These are phyloP conservation scores for Apostichopus californicus DNA, from an alignment of 35 echinoderm and acorn worm species.

Conservation along the genomic window DNA sequence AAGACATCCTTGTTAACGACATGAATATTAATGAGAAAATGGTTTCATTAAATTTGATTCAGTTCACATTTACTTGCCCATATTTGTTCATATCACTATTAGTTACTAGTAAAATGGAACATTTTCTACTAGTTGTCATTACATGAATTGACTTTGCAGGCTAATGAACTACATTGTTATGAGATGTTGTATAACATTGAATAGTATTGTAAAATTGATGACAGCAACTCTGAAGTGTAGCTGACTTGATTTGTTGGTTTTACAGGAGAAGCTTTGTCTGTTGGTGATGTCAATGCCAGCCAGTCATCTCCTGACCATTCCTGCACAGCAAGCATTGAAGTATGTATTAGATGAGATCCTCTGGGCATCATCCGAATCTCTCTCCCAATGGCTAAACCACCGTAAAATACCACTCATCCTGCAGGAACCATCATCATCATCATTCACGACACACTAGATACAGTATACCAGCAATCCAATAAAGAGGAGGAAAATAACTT, in stretches of 20 bases:
- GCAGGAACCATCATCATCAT: neutral
- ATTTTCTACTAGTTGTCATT: neutral
- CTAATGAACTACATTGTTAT: too few relatives aligned
- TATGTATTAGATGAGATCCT: conserved; percentile 93
- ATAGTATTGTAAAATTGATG: too few relatives aligned
- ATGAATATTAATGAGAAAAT: too few relatives aligned
- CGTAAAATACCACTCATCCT: conserved; percentile 85
- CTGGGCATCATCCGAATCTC: conserved; percentile 63
- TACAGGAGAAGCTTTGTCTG: conserved; percentile 95
- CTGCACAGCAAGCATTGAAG: conserved; percentile 80
- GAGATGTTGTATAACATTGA: too few relatives aligned
- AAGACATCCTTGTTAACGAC: too few relatives aligned
- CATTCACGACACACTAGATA: neutral
- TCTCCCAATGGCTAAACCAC: conserved; percentile 83
- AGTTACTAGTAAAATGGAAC: too few relatives aligned
- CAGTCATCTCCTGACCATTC: conserved; percentile 86
- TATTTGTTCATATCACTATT: too few relatives aligned
- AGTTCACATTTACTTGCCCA: too few relatives aligned
- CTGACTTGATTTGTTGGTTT: neutral
- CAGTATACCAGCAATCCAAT: neutral
- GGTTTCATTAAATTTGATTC: too few relatives aligned
- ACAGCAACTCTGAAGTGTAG: too few relatives aligned
- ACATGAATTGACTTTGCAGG: too few relatives aligned
- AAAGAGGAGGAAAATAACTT: neutral
- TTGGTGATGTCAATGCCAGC: conserved; percentile 97